Percentiles rank a stretch among this genome's conserved stretches.
Evolutionary conservation across 2,888 invertebrate genomes (phyloP).

Genomic region (Nomada fucata): DNA sequence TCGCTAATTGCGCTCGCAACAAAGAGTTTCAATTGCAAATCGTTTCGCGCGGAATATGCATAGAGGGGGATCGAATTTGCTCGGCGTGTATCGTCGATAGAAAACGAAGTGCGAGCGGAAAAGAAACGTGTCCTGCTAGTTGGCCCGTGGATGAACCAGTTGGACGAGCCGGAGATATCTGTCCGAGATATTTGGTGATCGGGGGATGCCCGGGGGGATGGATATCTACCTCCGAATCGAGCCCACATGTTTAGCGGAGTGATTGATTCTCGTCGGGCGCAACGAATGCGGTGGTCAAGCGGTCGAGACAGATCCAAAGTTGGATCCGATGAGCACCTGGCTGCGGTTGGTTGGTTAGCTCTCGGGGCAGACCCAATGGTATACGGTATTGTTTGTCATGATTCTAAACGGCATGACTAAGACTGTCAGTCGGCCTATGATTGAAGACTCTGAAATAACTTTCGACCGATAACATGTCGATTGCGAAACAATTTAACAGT

Average conservation of each 20-base stretch:
- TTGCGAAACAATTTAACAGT: conserved; percentile 23
- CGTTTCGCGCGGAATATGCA: neutral
- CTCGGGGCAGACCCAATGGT: conserved; percentile 39
- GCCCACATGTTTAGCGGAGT: conserved; percentile 57
- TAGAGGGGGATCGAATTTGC: conserved; percentile 20
- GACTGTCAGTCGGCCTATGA: conserved; percentile 30
- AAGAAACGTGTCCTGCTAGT: conserved; percentile 44
- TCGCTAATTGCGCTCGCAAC: conserved; percentile 4
- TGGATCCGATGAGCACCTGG: conserved; percentile 50
- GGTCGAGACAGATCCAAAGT: conserved; percentile 29
- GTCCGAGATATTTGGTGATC: conserved; percentile 58
- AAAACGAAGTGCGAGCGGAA: neutral
- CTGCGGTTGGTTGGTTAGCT: conserved; percentile 21
- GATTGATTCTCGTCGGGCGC: conserved; percentile 73
- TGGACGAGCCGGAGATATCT: conserved; percentile 61
- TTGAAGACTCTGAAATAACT: conserved; percentile 16
- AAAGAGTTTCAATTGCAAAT: neutral
- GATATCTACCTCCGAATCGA: conserved; percentile 49
- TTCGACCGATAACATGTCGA: neutral
- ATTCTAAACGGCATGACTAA: conserved; percentile 16
- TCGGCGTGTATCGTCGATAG: neutral
- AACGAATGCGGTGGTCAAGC: conserved; percentile 68
- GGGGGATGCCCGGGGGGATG: conserved; percentile 39
- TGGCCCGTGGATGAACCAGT: conserved; percentile 63
- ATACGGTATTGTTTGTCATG: conserved; percentile 51